Evolutionary conservation across 2,797 vertebrate genomes (phyloP), one percentile per base, ranked within the genome.

Genomic region (Lophius americanus): DNA sequence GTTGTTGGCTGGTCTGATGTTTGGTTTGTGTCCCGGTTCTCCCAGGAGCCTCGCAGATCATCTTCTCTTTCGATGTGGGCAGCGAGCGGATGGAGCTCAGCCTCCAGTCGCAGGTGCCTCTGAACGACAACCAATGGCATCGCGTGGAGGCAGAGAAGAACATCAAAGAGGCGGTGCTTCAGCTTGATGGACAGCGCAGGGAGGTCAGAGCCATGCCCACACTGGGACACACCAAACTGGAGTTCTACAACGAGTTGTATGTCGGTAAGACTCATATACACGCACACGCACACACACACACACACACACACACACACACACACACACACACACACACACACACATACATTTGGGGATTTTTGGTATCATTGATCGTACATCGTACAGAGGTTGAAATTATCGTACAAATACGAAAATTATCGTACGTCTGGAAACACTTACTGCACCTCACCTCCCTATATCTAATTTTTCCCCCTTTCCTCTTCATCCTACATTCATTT

Each of bases 81-180:
- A 95, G 95, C 0, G 96, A 97, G 4, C 94, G 92, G 0, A 92
- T 97, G 89, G 97, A 98, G 91, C 92, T 99, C 0, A 70, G 83
- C 0, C 94, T 96, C 5, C 90, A 78, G 0, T 96, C 97, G 0
- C 89, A 93, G 0, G 81, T 56, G 3, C 92, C 93, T 0, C 94
- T 99, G 35, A 97, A 95, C 0, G 94, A 99, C 6, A 94, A 97
- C 92, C 95, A 96, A 10, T 99, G 98, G 98, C 97, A 99, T 78
- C 93, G 94, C 0, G 95, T 99, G 68, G 94, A 92, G 1, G 97
- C 91, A 0, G 97, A 99, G 79, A 95, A 96, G 64, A 99, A 98
- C 0, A 90, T 98, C 51, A 95, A 96, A 56, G 96, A 99, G 86
- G 96, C 95, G 0, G 94, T 92, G 63, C 90, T 99, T 13, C 95